Evolutionary conservation across 1,140 invertebrate genomes (phyloP), one percentile per base, ranked within the genome.

Genomic region (Drosophila baimaii): DNA sequence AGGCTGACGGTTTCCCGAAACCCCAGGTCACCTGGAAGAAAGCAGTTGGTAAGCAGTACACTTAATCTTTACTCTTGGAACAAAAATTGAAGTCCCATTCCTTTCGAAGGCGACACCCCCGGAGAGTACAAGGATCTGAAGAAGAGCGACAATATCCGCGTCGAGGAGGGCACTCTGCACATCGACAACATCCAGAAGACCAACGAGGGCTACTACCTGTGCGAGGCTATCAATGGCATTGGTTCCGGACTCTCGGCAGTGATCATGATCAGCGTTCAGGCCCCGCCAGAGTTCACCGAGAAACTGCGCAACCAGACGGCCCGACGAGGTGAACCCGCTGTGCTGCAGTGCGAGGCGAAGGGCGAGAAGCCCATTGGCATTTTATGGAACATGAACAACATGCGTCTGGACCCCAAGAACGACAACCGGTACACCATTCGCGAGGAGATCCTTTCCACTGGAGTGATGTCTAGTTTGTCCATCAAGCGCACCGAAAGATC

Each of bases 291-390:
- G 92, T 98, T 98, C 89, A 97, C 97, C 90, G 97, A 98, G 77
- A 98, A 98, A 93, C 94, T 97, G 79, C 94, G 96, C 51, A 97
- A 98, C 83, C 97, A 98, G 92, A 98, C 97, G 23, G 96, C 97
- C 17, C 95, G 96, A 65, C 95, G 96, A 63, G 97, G 96, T 19
- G 97, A 98, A 92, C 97, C 97, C 29, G 96, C 97, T 31, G 97
- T 98, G 23, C 91, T 99, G 56, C 97, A 98, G 91, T 99, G 98
- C 91, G 97, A 98, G 93, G 98, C 97, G n/a, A 96, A 97, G 88
- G 98, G 98, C 56, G 98, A 99, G 93, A 98, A 98, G 93, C 98
- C 98, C 25, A 97, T 99, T 91, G 97, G 97, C 79, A 98, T 99
- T 47, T 94, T 97, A 21, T 99, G 98, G 98, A 98, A 97, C 92